Evolutionary conservation across 37 sponge, comb jelly and placozoan species (phyloP).

Genomic region (Haliclona indistincta): DNA sequence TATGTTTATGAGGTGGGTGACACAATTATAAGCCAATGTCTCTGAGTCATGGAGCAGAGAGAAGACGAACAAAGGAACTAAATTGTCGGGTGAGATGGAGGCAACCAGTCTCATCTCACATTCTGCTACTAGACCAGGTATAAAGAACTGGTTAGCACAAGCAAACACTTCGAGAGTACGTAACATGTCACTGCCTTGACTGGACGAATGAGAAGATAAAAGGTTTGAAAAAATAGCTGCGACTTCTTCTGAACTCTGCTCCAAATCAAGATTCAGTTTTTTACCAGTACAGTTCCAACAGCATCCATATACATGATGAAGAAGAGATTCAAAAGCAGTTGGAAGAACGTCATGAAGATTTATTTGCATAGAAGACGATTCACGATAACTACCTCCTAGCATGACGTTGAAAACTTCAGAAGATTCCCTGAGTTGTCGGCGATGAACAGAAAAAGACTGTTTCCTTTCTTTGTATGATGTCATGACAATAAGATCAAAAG

Average conservation of each 20-base stretch:
- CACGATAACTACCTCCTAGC: constrained; percentile 52
- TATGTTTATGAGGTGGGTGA: no score
- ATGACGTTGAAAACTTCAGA: constrained; percentile 68
- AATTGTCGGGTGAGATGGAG: constrained; percentile 11
- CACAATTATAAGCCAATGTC: no score
- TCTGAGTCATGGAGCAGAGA: constrained; percentile 41
- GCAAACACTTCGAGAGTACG: constrained; percentile 34
- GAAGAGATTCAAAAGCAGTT: constrained; percentile 22
- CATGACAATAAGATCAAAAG: constrained; percentile 37
- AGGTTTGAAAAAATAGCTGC: no score
- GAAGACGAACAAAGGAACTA: constrained; percentile 47
- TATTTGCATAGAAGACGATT: constrained; percentile 16
- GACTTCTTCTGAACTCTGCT: no score
- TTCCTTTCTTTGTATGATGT: no score
- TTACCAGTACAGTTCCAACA: no score
- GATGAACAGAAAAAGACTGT: constrained; percentile 51
- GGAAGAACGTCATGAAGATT: constrained; percentile 23
- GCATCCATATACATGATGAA: constrained; percentile 68
- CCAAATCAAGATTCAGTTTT: neutral
- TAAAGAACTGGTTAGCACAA: constrained; percentile 45
- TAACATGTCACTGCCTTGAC: no score
- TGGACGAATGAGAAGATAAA: no score
- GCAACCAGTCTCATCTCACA: constrained; percentile 24
- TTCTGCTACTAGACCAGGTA: constrained; percentile 12
- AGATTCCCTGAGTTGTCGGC: constrained; percentile 20